A percentile compares a stretch with the other conserved stretches of the same genome.
phyloP scores from a whole-genome alignment of 2,113 vertebrate genomes.

The Macheiramphus alcinus region DNA sequence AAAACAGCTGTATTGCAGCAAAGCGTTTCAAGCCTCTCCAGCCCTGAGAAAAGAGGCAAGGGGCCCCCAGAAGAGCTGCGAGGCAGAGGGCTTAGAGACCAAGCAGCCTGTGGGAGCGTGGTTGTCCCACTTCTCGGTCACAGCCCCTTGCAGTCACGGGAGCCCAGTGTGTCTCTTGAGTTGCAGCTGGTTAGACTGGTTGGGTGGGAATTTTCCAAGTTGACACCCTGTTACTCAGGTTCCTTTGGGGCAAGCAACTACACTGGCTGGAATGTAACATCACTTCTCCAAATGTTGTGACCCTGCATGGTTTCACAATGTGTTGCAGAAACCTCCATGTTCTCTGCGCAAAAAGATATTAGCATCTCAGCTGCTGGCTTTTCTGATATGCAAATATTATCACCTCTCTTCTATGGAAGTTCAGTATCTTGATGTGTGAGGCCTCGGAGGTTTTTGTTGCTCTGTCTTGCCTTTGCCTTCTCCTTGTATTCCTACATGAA shows the following conservation, averaged over 20 bases:
- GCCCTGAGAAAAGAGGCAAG: not conserved
- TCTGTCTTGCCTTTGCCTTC: not conserved
- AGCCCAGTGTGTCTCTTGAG: not conserved
- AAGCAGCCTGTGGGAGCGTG: rapidly evolving
- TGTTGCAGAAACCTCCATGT: not conserved
- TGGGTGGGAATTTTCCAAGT: conserved; percentile 12
- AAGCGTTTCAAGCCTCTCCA: not conserved
- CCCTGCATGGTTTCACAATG: not conserved
- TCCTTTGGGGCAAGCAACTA: conserved; percentile 4
- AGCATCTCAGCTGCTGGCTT: rapidly evolving
- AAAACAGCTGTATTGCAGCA: not conserved
- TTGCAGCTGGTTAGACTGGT: conserved; percentile 36
- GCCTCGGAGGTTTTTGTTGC: not conserved
- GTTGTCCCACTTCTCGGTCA: rapidly evolving
- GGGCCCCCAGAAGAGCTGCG: not conserved
- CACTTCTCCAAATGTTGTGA: not conserved
- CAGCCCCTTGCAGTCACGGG: not conserved
- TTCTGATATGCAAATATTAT: not conserved
- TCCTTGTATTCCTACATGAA: not conserved
- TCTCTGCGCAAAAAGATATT: not conserved
- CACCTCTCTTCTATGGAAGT: not conserved
- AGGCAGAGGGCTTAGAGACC: not conserved
- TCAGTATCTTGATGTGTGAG: not conserved
- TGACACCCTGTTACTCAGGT: conserved; percentile 37
- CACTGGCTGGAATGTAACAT: not conserved